Base-by-base conservation (phyloP, 2,888 invertebrate genomes). In the Allygus modestus region DNA sequence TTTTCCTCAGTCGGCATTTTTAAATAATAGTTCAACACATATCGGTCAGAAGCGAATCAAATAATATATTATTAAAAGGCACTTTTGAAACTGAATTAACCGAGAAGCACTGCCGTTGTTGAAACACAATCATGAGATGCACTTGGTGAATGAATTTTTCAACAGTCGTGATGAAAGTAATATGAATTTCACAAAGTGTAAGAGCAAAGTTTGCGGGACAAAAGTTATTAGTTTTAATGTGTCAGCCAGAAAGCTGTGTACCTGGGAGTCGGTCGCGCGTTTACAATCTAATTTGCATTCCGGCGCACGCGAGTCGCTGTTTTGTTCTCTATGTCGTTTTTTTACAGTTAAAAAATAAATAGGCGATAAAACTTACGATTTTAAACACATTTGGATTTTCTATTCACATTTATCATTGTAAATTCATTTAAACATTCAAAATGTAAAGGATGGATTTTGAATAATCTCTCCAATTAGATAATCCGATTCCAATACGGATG, bases 181-280 rank as follows among this genome's bases (percentile, higher is more conserved):
- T 58, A 33, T 33, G 33, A 79, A 79, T 58, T 54, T 79, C 26
- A 79, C 58, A 79, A 20, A 79, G 79, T 41, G 79, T 79, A 37
- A 79, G 20, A 58, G 31, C 58, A 79, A 58, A 79, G 58, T 51
- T 79, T 58, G 31, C 28, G 28, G n/a, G 23, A 37, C 4, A 33
- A 79, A 79, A 79, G 58, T 58, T 79, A 79, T 79, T 79, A 79
- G 79, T 79, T 79, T 43, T 54, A 79, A 79, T 79, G 79, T 79
- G 79, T 79, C 77, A 46, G 77, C 28, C 28, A 77, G 46, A 77
- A 46, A 77, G 46, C 75, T 28, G 28, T 37, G 46, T 77, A 43
- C 46, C 58, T 79, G 37, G 33, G 51, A 79, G 51, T 58, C 11
- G 79, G 79, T 9, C 75, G 26, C 26, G n/a, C 73, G 2, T 26